Evolutionary conservation across 2,113 vertebrate genomes (phyloP).

Genomic region (Merops nubicus): DNA sequence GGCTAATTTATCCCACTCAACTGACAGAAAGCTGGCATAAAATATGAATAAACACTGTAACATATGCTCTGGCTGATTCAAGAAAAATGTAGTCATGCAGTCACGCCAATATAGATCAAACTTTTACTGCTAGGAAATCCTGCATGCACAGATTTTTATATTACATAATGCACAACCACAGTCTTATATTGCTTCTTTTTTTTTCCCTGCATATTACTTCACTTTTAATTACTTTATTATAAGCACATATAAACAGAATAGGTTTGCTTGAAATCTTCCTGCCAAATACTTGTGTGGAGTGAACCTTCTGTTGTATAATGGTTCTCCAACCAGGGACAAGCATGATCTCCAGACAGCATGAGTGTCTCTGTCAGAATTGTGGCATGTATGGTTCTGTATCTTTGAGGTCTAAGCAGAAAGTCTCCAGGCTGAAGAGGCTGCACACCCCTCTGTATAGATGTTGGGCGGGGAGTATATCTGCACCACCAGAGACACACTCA

Average conservation of each 20-base stretch:
- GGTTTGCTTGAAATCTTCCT: neutral
- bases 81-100: neutral
- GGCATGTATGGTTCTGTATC: neutral
- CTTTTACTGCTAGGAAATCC: conserved; percentile 14
- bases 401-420: neutral
- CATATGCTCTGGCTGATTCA: conserved; percentile 39
- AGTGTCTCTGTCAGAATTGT: neutral
- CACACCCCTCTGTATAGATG: neutral
- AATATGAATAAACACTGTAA: conserved; percentile 25
- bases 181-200: neutral
- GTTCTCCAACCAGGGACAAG: neutral
- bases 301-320: neutral
- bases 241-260: neutral
- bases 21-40: conserved; percentile 37
- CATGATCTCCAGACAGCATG: neutral
- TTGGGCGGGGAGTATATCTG: neutral
- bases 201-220: neutral
- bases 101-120: conserved; percentile 9
- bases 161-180: neutral
- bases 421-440: neutral
- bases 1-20: neutral
- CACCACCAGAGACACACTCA: neutral
- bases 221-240: neutral
- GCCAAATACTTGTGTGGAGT: neutral
- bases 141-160: neutral